Percentiles rank a stretch among this genome's conserved stretches.
phyloP scores from a whole-genome alignment of 2,888 invertebrate species.

The Cenopis cana region DNA sequence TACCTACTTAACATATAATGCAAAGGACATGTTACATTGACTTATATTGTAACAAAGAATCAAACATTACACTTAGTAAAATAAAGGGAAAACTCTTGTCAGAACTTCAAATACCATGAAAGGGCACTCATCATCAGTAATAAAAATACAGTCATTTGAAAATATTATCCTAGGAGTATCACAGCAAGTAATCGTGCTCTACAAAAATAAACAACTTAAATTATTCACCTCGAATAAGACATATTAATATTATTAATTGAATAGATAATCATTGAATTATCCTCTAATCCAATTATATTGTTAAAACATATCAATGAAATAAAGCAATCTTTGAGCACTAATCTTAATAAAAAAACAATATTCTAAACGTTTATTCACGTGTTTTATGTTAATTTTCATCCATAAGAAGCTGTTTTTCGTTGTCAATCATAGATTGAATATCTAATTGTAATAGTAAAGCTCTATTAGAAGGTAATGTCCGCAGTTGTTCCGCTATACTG shows the following conservation, averaged over 20 bases:
- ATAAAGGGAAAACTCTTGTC: background rate
- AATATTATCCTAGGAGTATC: background rate
- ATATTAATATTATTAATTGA: background rate
- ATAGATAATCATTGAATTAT: background rate
- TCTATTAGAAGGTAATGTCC: constrained; percentile 25
- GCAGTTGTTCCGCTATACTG: constrained; percentile 35
- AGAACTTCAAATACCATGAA: background rate
- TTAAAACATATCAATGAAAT: background rate
- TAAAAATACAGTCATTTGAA: background rate
- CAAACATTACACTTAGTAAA: no score
- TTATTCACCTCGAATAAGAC: constrained; percentile 1
- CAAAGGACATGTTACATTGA: background rate
- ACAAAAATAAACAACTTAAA: background rate
- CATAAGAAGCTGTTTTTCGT: constrained; percentile 25
- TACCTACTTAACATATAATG: background rate
- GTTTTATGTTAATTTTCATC: constrained; percentile 11
- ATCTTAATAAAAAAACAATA: background rate
- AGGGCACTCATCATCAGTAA: background rate
- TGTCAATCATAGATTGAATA: constrained; percentile 37
- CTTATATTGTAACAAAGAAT: no score
- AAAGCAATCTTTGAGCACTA: constrained; percentile 15
- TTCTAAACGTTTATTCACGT: background rate
- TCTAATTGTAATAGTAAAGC: constrained; percentile 34
- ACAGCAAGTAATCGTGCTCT: background rate
- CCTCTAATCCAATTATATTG: background rate